Evolutionary conservation across 2,113 vertebrate species (phyloP).

Genomic region (Cynocephalus volans): DNA sequence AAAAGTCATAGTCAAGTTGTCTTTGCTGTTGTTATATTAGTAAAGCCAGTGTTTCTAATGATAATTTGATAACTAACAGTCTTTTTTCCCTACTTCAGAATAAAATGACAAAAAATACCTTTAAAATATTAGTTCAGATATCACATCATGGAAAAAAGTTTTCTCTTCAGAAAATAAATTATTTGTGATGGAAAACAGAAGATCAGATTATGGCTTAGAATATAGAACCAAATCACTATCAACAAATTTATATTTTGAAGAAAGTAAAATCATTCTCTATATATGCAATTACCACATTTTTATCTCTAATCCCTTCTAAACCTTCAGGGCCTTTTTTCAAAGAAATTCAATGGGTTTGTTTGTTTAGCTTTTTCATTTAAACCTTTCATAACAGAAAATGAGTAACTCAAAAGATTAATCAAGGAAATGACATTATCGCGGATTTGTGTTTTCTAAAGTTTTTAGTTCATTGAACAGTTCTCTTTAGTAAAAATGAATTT

Average conservation of each 20-base stretch:
- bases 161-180: conserved; percentile 36
- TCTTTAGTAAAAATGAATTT: too few relatives aligned
- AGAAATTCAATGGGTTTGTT: background rate
- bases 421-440: background rate
- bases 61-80: background rate
- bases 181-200: background rate
- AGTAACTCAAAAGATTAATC: background rate
- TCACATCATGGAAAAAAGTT: background rate
- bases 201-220: background rate
- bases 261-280: background rate
- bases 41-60: background rate
- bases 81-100: background rate
- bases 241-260: background rate
- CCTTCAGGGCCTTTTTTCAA: background rate
- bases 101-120: background rate
- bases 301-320: background rate
- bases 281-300: background rate
- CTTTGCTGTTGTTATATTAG: background rate
- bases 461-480: background rate
- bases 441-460: background rate
- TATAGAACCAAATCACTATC: background rate
- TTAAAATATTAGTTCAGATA: background rate
- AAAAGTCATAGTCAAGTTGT: background rate
- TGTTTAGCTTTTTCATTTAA: background rate
- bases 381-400: background rate